These are phyloP conservation scores for Steromphala cineraria DNA, from an alignment of 2,888 invertebrate species.

Conservation along the genomic window DNA sequence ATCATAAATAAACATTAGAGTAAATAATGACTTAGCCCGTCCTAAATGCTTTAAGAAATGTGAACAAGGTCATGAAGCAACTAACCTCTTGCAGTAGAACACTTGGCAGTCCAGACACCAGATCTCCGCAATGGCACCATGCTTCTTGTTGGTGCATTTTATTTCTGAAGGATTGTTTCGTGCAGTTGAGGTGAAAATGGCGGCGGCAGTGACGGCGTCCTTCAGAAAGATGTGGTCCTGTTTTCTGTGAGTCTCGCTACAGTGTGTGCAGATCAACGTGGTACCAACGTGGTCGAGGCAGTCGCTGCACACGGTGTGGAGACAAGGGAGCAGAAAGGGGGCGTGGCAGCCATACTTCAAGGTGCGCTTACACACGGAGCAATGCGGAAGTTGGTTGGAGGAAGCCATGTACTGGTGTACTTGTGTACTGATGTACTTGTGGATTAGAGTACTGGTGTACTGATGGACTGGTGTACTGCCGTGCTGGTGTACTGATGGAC, in stretches of 20 bases:
- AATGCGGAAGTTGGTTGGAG: neutral
- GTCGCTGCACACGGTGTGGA: neutral
- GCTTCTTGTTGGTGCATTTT: neutral
- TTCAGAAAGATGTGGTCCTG: neutral
- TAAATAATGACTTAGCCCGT: too few relatives aligned
- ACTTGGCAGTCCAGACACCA: neutral
- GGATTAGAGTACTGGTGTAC: too few relatives aligned
- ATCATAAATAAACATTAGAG: too few relatives aligned
- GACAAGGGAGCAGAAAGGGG: neutral
- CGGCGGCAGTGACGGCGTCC: neutral
- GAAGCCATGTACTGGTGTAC: neutral
- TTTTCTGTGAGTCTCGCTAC: neutral
- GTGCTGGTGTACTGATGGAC: too few relatives aligned
- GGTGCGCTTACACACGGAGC: neutral
- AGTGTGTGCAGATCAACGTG: neutral
- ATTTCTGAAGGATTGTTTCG: neutral
- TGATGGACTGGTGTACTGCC: too few relatives aligned
- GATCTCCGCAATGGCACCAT: neutral
- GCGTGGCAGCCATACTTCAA: neutral
- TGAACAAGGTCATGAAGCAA: too few relatives aligned
- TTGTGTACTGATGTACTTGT: too few relatives aligned
- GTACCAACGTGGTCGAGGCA: neutral
- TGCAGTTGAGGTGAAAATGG: neutral
- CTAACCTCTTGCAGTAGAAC: neutral
- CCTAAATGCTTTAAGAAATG: too few relatives aligned